These are phyloP conservation scores for Aphrocallistes beatrix DNA, from an alignment of 37 sponge, comb jelly and placozoan genomes.

Conservation along the genomic window DNA sequence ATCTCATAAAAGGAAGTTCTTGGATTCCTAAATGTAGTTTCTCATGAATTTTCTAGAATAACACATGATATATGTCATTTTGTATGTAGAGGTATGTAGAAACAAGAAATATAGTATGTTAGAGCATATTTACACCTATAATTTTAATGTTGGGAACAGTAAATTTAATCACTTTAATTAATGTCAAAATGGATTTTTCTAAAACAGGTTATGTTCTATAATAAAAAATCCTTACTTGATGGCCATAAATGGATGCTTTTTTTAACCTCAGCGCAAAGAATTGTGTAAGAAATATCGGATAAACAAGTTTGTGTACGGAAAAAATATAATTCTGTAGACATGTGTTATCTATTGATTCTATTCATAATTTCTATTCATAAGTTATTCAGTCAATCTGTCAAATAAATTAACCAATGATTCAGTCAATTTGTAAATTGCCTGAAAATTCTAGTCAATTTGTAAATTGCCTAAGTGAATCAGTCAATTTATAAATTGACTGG, in stretches of 20 bases:
- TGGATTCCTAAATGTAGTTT: constrained; percentile 12
- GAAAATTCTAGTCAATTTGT: no score
- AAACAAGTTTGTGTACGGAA: not conserved
- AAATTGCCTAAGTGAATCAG: no score
- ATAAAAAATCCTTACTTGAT: not conserved
- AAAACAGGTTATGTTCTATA: constrained; percentile 4
- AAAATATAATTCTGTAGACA: not conserved
- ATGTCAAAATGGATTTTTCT: not conserved
- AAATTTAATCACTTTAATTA: not conserved
- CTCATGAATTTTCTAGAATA: constrained; percentile 1
- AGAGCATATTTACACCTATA: constrained; percentile 24
- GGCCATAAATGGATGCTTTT: constrained; percentile 18
- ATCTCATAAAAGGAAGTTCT: constrained; percentile 5
- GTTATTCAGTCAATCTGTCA: no score
- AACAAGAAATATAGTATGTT: not conserved
- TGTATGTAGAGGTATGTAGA: not conserved
- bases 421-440: no score
- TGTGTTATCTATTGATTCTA: no score
- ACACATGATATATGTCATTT: constrained; percentile 11
- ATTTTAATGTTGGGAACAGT: constrained; percentile 41
- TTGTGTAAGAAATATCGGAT: not conserved
- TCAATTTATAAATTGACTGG: no score
- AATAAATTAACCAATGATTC: no score
- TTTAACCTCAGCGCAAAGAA: constrained; percentile 8
- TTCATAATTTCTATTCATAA: no score